Percentiles rank a stretch among this genome's conserved stretches.
These are phyloP conservation scores for Nomada lathburiana DNA, from an alignment of 2,888 invertebrate genomes.

Conservation along the genomic window DNA sequence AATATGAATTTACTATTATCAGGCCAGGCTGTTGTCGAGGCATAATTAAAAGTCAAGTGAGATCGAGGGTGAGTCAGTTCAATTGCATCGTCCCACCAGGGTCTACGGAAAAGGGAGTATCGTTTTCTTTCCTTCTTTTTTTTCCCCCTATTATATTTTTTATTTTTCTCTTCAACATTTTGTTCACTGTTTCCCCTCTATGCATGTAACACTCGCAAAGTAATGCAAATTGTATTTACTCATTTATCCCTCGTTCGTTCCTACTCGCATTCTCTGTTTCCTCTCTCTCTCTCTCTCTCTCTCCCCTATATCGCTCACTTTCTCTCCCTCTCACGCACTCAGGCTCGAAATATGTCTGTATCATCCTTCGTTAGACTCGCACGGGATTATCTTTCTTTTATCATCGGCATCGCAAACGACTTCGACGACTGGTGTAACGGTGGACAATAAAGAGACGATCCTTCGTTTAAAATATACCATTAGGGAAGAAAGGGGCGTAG, in stretches of 20 bases:
- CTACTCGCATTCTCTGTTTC: conserved; percentile 4
- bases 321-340: conserved; percentile 39
- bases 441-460: conserved; percentile 69
- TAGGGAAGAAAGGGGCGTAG: conserved; percentile 67
- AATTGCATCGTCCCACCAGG: conserved; percentile 78
- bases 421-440: conserved; percentile 68
- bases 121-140: conserved; percentile 60
- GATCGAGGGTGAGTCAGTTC: conserved; percentile 80
- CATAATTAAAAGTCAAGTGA: conserved; percentile 79
- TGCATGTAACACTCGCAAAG: conserved; percentile 29
- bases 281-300: conserved; percentile 31
- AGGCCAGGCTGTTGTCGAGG: conserved; percentile 81
- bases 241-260: not conserved
- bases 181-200: conserved; percentile 7
- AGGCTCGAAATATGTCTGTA: conserved; percentile 29
- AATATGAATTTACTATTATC: conserved; percentile 82
- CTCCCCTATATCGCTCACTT: conserved; percentile 25
- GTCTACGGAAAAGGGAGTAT: conserved; percentile 75
- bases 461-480: conserved; percentile 63
- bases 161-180: conserved; percentile 23
- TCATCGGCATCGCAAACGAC: conserved; percentile 42
- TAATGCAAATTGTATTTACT: conserved; percentile 31
- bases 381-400: conserved; percentile 13
- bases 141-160: conserved; percentile 26
- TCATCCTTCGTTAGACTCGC: conserved; percentile 29